Evolutionary conservation across 2,797 vertebrate genomes (phyloP).

Genomic region (Arctocebus calabarensis): DNA sequence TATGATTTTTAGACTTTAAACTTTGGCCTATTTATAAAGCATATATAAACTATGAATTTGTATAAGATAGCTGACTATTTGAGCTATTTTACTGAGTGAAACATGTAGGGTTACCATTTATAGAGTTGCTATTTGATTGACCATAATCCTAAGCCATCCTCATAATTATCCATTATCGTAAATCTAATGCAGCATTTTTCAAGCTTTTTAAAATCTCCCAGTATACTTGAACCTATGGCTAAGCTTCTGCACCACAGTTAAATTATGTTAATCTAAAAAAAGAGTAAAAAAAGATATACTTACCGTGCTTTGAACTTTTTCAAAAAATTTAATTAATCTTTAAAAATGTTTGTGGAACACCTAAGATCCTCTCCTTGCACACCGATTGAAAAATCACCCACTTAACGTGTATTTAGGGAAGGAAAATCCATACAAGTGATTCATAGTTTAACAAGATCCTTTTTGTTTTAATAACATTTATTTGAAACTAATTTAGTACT

Average conservation of each 20-base stretch:
- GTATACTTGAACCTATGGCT: no score
- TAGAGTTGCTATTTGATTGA: constrained; percentile 42
- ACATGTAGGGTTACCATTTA: neutral
- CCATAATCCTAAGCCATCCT: neutral
- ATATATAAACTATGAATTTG: neutral
- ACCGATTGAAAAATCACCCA: no score
- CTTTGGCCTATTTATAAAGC: constrained; percentile 2
- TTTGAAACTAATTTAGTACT: constrained; percentile 50
- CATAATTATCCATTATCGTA: neutral
- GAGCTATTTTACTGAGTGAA: neutral
- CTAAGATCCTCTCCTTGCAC: no score
- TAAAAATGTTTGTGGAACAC: no score
- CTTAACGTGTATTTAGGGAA: constrained; percentile 18
- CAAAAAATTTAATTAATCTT: no score
- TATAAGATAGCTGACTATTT: neutral
- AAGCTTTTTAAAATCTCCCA: no score
- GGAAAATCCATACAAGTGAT: neutral
- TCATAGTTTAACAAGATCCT: constrained; percentile 41
- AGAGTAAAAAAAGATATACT: no score
- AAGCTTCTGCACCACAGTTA: no score
- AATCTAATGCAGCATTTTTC: neutral
- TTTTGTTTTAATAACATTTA: constrained; percentile 64
- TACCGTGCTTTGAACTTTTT: no score
- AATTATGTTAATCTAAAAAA: no score
- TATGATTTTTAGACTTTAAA: constrained; percentile 6